Conservation (phyloP, 2,113 vertebrate species). For the Pelvicachromis taeniatus region DNA sequence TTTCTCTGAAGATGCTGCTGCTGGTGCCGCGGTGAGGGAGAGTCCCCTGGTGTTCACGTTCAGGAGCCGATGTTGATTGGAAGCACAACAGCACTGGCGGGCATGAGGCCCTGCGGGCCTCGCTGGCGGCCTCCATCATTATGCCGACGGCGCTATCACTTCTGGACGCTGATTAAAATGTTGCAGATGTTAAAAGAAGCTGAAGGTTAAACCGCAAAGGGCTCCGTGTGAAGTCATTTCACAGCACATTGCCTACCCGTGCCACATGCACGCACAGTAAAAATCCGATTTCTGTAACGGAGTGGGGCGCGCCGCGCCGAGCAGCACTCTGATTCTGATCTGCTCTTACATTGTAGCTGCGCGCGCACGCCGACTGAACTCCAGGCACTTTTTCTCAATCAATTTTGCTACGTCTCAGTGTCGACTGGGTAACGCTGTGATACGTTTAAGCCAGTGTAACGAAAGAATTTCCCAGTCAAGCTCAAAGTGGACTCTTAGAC, state of each 20-base stretch:
- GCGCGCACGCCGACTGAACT: neutral
- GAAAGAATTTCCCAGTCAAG: neutral
- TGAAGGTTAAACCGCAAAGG: slow-evolving; percentile 69
- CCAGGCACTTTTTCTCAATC: neutral
- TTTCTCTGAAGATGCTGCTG: slow-evolving; percentile 12
- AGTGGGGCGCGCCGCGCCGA: neutral
- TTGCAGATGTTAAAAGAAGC: slow-evolving; percentile 58
- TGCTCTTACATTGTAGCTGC: neutral
- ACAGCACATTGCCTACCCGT: neutral
- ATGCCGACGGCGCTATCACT: slow-evolving; percentile 46
- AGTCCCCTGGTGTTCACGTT: slow-evolving; percentile 9
- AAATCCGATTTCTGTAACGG: neutral
- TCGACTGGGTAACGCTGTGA: neutral
- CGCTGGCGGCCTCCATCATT: slow-evolving; percentile 39
- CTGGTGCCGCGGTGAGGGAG: neutral
- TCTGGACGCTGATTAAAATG: slow-evolving; percentile 68
- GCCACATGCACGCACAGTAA: neutral
- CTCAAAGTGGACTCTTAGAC: neutral
- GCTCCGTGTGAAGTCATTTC: slow-evolving; percentile 12
- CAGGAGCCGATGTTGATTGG: slow-evolving; percentile 41
- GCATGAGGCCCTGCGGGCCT: slow-evolving; percentile 38
- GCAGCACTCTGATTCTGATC: neutral
- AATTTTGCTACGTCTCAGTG: neutral
- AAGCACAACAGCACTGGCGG: slow-evolving; percentile 38
- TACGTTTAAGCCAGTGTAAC: neutral